A percentile compares a stretch with the other conserved stretches of the same genome.
Conservation (phyloP, 1,140 invertebrate genomes). For the Tyrophagus putrescentiae region DNA sequence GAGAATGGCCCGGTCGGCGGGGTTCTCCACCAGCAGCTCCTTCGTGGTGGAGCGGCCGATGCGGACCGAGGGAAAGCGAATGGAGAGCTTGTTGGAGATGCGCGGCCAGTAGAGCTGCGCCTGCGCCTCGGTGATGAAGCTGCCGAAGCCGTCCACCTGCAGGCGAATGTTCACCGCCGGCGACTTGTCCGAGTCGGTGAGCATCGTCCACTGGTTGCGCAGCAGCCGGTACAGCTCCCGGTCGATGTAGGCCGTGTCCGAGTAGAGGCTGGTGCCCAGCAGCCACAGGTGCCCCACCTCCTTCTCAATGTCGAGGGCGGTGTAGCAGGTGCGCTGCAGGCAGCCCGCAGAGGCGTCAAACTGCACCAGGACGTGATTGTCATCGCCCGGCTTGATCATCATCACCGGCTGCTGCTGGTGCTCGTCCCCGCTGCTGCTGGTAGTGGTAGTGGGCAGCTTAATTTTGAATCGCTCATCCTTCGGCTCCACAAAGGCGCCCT, state of each 20-base stretch:
- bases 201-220: slow-evolving; percentile 24
- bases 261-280: slow-evolving; percentile 48
- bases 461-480: slow-evolving; percentile 19
- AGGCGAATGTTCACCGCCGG: slow-evolving; percentile 47
- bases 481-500: slow-evolving; percentile 15
- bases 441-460: neutral
- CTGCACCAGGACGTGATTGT: slow-evolving; percentile 40
- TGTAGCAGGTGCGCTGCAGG: slow-evolving; percentile 50
- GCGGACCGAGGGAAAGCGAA: slow-evolving; percentile 63
- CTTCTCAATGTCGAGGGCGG: slow-evolving; percentile 4
- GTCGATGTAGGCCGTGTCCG: slow-evolving; percentile 45
- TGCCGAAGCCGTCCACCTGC: slow-evolving; percentile 56
- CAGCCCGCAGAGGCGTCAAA: slow-evolving; percentile 56
- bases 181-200: slow-evolving; percentile 22
- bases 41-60: slow-evolving; percentile 53
- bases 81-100: slow-evolving; percentile 36
- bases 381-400: slow-evolving; percentile 7
- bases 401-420: no score
- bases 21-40: slow-evolving; percentile 41
- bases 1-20: slow-evolving; percentile 37
- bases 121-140: slow-evolving; percentile 51
- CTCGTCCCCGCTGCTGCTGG: neutral
- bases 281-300: slow-evolving; percentile 51
- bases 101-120: slow-evolving; percentile 58
- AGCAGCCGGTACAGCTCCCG: slow-evolving; percentile 41